Percentiles rank a stretch among this genome's conserved stretches.
Conservation (phyloP, 2,113 vertebrate species). For the Smithornis capensis region DNA sequence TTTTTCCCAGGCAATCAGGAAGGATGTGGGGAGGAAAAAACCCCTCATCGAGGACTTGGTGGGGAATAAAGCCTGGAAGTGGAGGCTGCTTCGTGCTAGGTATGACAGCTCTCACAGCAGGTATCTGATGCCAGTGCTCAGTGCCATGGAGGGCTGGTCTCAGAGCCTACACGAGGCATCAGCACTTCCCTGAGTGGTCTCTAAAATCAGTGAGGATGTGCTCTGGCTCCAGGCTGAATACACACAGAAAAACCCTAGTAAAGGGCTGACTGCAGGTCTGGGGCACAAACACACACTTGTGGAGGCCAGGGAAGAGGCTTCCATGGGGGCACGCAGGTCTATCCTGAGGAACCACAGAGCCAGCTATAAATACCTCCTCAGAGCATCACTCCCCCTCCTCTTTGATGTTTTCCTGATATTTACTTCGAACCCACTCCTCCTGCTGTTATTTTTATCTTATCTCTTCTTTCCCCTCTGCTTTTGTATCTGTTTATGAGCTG, state of each 20-base stretch:
- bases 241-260: fast-evolving
- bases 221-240: neutral
- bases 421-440: conserved; percentile 24
- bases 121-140: neutral
- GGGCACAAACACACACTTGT: neutral
- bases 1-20: conserved; percentile 6
- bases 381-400: conserved; percentile 20
- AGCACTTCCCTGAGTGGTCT: neutral
- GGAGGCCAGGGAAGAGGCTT: neutral
- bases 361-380: conserved; percentile 27
- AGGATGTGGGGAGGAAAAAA: neutral
- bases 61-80: neutral
- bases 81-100: neutral
- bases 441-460: conserved; percentile 53
- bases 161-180: neutral
- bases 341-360: neutral
- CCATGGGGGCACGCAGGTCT: neutral
- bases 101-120: neutral
- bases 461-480: neutral
- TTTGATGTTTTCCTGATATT: conserved; percentile 51
- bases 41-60: neutral
- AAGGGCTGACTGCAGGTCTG: neutral
- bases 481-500: neutral
- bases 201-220: neutral
- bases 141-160: neutral